phyloP scores from a whole-genome alignment of 2,113 vertebrate species.

The Fukomys damarensis region DNA sequence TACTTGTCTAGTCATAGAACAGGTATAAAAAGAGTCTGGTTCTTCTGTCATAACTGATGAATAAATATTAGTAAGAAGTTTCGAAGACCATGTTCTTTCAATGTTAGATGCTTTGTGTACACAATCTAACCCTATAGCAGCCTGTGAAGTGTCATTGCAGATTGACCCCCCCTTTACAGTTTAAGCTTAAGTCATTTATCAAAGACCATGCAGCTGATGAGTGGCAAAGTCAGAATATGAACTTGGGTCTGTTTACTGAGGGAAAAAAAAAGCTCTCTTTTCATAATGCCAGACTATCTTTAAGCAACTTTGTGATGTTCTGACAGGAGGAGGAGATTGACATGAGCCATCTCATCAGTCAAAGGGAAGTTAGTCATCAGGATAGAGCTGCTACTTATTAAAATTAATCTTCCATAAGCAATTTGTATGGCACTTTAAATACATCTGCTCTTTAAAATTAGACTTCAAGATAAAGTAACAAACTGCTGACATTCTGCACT shows the following conservation, averaged over 20 bases:
- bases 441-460: constrained; percentile 68
- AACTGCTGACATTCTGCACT: background rate
- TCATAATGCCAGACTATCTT: background rate
- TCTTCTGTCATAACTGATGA: background rate
- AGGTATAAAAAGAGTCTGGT: background rate
- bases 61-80: background rate
- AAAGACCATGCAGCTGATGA: background rate
- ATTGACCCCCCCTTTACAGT: background rate
- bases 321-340: background rate
- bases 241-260: background rate
- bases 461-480: background rate
- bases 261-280: background rate
- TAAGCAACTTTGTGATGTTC: background rate
- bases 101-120: background rate
- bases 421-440: constrained; percentile 68
- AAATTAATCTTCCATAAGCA: constrained; percentile 32
- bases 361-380: background rate
- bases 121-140: background rate
- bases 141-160: background rate
- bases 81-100: background rate
- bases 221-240: background rate
- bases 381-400: background rate
- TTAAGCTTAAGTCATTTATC: background rate
- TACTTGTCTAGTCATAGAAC: background rate
- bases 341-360: background rate